phyloP scores from a whole-genome alignment of 2,888 invertebrate genomes.

The Agrotis clavis region DNA sequence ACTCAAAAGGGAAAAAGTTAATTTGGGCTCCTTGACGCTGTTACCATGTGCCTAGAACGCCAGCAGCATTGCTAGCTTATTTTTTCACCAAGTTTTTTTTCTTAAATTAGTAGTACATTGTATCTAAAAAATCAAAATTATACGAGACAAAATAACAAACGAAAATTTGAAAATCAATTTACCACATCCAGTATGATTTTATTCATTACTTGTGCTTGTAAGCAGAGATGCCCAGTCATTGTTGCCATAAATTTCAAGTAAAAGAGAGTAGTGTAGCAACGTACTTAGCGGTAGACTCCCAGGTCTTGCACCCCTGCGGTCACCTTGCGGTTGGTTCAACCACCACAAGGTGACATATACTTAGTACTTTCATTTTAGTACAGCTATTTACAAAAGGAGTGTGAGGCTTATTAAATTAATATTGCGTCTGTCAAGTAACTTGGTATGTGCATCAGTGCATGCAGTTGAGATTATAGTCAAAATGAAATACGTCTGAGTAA shows the following conservation, averaged over 20 bases:
- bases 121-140: no score
- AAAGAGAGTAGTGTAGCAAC: neutral
- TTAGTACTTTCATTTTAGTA: neutral
- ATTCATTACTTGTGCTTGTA: neutral
- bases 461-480: neutral
- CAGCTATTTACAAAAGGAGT: neutral
- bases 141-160: no score
- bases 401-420: neutral
- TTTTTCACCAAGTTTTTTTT: no score
- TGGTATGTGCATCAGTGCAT: neutral
- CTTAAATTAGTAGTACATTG: no score
- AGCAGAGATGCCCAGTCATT: no score
- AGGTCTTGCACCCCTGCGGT: constrained; percentile 4
- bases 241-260: neutral
- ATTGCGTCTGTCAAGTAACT: neutral
- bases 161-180: no score
- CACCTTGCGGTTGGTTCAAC: constrained; percentile 19
- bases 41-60: no score
- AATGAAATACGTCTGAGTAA: no score
- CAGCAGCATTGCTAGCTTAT: no score
- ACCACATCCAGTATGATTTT: no score
- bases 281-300: neutral
- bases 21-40: no score
- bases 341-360: constrained; percentile 20
- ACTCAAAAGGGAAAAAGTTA: no score